phyloP scores from a whole-genome alignment of 1,140 invertebrate species.

The Myzus persicae region DNA sequence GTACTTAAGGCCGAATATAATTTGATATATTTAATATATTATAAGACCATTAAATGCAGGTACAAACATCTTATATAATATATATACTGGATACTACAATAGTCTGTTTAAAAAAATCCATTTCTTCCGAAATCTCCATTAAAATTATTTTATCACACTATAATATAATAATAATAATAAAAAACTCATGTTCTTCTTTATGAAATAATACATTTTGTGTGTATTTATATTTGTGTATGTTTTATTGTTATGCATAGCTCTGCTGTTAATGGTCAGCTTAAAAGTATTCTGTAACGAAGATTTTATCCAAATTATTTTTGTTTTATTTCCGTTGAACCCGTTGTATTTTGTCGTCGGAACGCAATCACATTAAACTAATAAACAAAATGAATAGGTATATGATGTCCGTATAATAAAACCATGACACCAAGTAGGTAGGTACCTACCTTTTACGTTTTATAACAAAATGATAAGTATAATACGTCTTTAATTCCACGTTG shows the following conservation, averaged over 20 bases:
- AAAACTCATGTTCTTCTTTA: not conserved
- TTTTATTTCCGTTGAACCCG: not conserved
- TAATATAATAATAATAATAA: conserved; percentile 1
- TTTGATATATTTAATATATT: too few relatives aligned
- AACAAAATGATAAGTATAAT: conserved; percentile 1
- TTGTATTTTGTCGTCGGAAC: not conserved
- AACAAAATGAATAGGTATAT: not conserved
- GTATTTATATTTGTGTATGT: not conserved
- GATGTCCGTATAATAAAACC: not conserved
- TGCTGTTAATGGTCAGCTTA: not conserved
- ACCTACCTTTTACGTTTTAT: not conserved
- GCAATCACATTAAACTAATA: conserved; percentile 1
- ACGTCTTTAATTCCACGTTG: conserved; percentile 3
- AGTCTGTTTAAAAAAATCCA: not conserved
- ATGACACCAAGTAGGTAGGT: not conserved
- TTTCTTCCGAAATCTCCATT: not conserved
- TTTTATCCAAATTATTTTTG: conserved; percentile 13
- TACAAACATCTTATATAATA: too few relatives aligned
- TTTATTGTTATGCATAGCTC: not conserved
- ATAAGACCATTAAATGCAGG: not conserved
- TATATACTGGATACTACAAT: not conserved
- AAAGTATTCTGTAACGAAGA: not conserved
- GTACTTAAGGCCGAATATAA: not conserved
- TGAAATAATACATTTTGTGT: not conserved
- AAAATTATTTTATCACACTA: not conserved